Evolutionary conservation across 2,888 invertebrate species (phyloP).

Genomic region (Pristionchus japonicus): DNA sequence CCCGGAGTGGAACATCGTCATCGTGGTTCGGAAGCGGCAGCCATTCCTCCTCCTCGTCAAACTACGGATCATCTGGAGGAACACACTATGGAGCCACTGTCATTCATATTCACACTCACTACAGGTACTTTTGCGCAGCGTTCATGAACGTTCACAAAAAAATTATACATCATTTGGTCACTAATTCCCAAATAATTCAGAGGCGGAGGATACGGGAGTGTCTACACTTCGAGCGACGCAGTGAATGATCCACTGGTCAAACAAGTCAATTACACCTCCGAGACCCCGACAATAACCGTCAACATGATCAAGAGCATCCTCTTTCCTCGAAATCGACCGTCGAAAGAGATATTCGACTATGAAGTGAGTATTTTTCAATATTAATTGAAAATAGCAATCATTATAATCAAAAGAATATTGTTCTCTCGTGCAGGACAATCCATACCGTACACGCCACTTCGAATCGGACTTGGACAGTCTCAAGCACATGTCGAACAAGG

Average conservation of each 20-base stretch:
- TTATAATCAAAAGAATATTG: no score
- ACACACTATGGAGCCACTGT: not conserved
- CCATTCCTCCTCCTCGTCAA: not conserved
- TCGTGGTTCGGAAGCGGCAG: not conserved
- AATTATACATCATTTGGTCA: no score
- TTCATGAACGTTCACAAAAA: not conserved
- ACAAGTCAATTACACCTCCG: not conserved
- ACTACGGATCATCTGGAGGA: not conserved
- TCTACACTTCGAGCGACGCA: not conserved
- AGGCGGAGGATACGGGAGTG: not conserved
- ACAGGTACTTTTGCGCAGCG: not conserved
- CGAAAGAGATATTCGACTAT: not conserved
- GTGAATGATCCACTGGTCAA: not conserved
- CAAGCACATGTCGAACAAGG: not conserved
- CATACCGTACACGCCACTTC: not conserved
- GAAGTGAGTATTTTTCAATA: no score
- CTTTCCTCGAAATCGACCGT: not conserved
- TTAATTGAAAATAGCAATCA: no score
- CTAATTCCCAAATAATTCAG: not conserved
- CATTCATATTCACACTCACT: not conserved
- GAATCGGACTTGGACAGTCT: not conserved
- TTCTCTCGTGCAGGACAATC: not conserved
- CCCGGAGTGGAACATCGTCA: not conserved
- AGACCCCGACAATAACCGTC: not conserved
- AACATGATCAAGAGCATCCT: not conserved